Evolutionary conservation across 2,113 vertebrate species (phyloP).

Genomic region (Nicator chloris): DNA sequence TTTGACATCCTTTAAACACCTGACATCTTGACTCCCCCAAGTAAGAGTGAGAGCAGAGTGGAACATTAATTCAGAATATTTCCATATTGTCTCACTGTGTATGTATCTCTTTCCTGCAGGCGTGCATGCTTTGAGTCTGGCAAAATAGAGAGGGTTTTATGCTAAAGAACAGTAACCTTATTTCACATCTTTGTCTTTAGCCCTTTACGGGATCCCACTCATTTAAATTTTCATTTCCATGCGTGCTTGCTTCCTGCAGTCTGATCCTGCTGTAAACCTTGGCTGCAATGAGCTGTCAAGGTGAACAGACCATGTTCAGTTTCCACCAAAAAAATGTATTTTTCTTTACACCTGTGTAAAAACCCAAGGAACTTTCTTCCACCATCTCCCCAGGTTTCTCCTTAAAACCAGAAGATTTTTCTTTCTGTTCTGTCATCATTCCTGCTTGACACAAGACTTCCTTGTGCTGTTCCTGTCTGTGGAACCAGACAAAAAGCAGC

Average conservation of each 20-base stretch:
- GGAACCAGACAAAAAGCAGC: not conserved
- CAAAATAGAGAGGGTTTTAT: accelerated
- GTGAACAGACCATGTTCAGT: not conserved
- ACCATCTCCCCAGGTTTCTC: not conserved
- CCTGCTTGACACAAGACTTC: not conserved
- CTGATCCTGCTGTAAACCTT: not conserved
- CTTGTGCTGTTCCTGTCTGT: not conserved
- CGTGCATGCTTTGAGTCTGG: not conserved
- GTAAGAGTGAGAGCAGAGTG: not conserved
- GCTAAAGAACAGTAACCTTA: not conserved
- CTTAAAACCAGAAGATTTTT: not conserved
- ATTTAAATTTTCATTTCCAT: not conserved
- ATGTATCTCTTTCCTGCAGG: not conserved
- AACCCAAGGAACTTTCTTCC: not conserved
- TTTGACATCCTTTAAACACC: not conserved
- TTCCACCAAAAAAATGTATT: not conserved
- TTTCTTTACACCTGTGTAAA: not conserved
- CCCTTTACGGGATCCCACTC: not conserved
- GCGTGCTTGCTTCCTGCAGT: not conserved
- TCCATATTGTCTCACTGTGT: not conserved
- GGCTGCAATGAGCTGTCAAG: not conserved
- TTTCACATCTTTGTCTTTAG: not conserved
- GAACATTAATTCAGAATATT: not conserved
- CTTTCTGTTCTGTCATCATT: not conserved
- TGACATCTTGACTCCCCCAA: not conserved